Evolutionary conservation across 2,888 invertebrate genomes (phyloP), one percentile per base, ranked within the genome.

Genomic region (Steromphala cineraria): DNA sequence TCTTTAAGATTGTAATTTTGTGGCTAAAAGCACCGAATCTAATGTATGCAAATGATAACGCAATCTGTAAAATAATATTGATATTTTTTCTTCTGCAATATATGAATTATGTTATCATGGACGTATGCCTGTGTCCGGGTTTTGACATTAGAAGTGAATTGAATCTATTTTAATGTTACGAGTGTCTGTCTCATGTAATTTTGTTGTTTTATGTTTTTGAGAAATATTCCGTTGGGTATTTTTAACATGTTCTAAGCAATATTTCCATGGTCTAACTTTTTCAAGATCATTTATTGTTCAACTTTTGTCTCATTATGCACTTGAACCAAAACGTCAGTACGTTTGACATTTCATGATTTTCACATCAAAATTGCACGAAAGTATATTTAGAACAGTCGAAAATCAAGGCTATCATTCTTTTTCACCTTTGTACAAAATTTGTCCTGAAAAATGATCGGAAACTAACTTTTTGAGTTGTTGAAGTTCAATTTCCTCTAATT

Each of bases 61-160:
- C 71, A 71, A 71, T 71, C 71, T 71, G 62, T 62, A 62, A 62
- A 62, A 28, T 24, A 62, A 62, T 24, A 62, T 62, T 62, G 71
- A 71, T 71, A 71, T 71, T 71, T 46, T 46, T 71, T 71, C 71
- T 71, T 71, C 71, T 71, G 71, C 71, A 71, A 71, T 71, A 71
- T 71, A 71, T 71, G 17, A 71, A 15, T 36, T 71, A 62, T 62
- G 62, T 62, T 62, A 40, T 71, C n/a, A 71, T 71, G 71, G 36
- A 71, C 36, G 71, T 36, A 40, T 62, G 71, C n/a, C 13, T 71
- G 71, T 71, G 71, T 71, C 71, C 71, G 40, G 71, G 71, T 71
- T 71, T 36, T 36, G 71, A 71, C 71, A 71, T 36, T 15, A 71
- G 71, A 36, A 40, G 62, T 28, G 19, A 71, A 40, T 19, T 40